phyloP scores from a whole-genome alignment of 2,888 invertebrate species.

The Parasteatoda lunata region DNA sequence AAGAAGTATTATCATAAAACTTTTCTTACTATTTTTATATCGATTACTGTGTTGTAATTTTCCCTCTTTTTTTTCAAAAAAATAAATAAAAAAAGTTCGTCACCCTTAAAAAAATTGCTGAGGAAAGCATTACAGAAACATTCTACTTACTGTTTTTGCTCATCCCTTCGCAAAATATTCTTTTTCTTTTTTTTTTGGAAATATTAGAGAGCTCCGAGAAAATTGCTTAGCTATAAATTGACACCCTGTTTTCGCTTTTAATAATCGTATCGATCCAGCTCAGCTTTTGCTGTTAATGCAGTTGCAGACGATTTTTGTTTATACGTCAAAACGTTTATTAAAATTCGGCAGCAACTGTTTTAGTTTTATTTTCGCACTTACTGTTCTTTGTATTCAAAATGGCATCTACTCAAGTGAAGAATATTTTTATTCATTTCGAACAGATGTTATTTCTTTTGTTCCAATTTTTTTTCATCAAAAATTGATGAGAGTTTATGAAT shows the following conservation, averaged over 20 bases:
- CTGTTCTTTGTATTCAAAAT: conserved; percentile 26
- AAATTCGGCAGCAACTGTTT: conserved; percentile 14
- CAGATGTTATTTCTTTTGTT: conserved; percentile 30
- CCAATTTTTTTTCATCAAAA: background rate
- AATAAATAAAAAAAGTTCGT: background rate
- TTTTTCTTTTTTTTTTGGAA: conserved; percentile 4
- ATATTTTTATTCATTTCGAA: conserved; percentile 39
- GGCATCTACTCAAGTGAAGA: conserved; percentile 20
- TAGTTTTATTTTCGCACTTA: background rate
- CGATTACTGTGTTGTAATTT: conserved; percentile 8
- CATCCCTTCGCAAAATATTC: conserved; percentile 11
- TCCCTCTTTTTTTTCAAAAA: background rate
- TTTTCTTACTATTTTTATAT: conserved; percentile 13
- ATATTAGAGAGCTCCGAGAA: conserved; percentile 19
- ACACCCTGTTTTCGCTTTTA: conserved; percentile 39
- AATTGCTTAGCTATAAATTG: conserved; percentile 34
- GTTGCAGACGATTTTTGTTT: conserved; percentile 9
- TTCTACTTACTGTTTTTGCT: conserved; percentile 2
- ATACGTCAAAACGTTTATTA: conserved; percentile 25
- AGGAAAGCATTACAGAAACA: conserved; percentile 6
- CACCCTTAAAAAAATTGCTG: background rate
- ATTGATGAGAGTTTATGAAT: background rate
- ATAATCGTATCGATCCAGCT: conserved; percentile 23
- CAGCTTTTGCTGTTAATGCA: conserved; percentile 24
- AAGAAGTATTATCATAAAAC: background rate